Conservation (phyloP, 2,113 vertebrate species). For the Oryzias javanicus region DNA sequence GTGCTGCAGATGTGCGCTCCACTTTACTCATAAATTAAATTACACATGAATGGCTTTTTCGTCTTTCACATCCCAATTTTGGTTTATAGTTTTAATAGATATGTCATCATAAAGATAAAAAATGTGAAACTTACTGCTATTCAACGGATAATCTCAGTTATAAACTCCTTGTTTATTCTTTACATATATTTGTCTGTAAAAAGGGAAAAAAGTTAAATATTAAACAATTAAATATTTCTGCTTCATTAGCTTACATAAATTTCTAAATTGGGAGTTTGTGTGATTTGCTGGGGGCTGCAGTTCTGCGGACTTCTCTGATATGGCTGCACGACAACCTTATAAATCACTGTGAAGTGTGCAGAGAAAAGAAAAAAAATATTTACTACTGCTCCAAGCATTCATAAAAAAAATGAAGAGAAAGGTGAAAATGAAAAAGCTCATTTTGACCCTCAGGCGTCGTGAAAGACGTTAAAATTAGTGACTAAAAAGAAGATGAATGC, state of each 20-base stretch:
- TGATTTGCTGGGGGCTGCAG: constrained; percentile 13
- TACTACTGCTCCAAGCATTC: neutral
- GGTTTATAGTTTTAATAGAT: too few species aligned
- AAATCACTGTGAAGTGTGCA: neutral
- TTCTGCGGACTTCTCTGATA: neutral
- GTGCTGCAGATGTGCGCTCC: neutral
- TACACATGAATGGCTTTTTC: too few species aligned
- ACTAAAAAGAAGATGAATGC: neutral
- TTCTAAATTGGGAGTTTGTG: neutral
- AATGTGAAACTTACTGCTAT: too few species aligned
- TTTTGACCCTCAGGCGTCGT: neutral
- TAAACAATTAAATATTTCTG: constrained; percentile 19
- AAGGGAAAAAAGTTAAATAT: constrained; percentile 5
- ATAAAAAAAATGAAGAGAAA: neutral
- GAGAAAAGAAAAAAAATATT: neutral
- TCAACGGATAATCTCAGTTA: too few species aligned
- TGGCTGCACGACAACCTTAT: neutral
- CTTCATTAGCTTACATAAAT: constrained; percentile 6
- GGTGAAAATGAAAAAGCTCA: neutral
- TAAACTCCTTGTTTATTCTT: neutral
- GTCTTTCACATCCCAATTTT: too few species aligned
- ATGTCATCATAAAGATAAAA: too few species aligned
- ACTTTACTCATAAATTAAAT: too few species aligned
- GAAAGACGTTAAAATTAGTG: neutral
- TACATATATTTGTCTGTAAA: neutral